Percentiles rank a stretch among this genome's conserved stretches.
These are phyloP conservation scores for Cosmia trapezina DNA, from an alignment of 2,888 invertebrate species.

Conservation along the genomic window DNA sequence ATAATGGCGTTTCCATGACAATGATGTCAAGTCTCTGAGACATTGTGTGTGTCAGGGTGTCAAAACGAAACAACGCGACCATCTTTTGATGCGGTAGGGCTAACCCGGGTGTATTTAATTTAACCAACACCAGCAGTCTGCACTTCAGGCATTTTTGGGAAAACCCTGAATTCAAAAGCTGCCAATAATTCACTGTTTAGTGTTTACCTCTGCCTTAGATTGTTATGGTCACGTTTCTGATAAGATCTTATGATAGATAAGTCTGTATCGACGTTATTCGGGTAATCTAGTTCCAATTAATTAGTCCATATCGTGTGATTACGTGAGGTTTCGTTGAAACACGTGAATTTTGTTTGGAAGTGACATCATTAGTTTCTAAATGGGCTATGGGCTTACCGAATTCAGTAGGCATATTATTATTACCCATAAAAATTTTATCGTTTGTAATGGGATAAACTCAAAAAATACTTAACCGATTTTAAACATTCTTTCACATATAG, in stretches of 20 bases:
- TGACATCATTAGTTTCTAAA: not conserved
- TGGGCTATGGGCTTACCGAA: not conserved
- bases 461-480: no score
- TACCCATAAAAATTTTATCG: no score
- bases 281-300: slow-evolving; percentile 22
- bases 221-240: slow-evolving; percentile 31
- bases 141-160: not conserved
- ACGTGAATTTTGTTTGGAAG: slow-evolving; percentile 7
- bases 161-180: not conserved
- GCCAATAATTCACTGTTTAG: not conserved
- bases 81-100: no score
- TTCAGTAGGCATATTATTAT: no score
- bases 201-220: slow-evolving; percentile 10
- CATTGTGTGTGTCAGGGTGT: no score
- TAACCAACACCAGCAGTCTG: no score
- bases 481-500: no score
- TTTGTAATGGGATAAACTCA: no score
- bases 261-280: not conserved
- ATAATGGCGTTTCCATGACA: no score
- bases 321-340: not conserved
- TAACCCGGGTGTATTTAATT: no score
- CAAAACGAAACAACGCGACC: no score
- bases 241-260: slow-evolving; percentile 15
- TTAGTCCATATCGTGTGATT: slow-evolving; percentile 12
- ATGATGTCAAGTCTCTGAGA: no score